These are phyloP conservation scores for Muntiacus muntjak DNA, from an alignment of 2,113 vertebrate species.

Conservation along the genomic window DNA sequence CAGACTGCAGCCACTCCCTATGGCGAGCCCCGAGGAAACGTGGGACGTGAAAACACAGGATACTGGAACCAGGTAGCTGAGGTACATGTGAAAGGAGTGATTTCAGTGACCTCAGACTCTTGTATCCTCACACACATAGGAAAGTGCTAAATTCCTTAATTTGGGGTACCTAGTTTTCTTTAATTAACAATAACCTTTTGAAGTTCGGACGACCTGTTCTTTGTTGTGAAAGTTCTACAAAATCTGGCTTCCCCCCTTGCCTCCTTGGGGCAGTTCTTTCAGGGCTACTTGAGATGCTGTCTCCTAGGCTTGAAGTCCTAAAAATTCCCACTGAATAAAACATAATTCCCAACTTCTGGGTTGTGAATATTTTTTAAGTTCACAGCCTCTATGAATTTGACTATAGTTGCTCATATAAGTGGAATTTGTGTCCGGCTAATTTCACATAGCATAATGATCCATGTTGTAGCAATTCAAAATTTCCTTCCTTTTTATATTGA, in stretches of 20 bases:
- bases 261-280: background rate
- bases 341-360: background rate
- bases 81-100: background rate
- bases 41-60: background rate
- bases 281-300: background rate
- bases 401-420: background rate
- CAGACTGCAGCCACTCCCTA: background rate
- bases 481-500: background rate
- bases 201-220: background rate
- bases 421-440: background rate
- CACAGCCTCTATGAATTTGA: background rate
- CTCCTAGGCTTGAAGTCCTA: background rate
- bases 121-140: background rate
- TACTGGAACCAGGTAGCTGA: accelerated
- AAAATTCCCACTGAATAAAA: background rate
- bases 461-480: background rate
- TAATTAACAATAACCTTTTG: background rate
- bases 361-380: background rate
- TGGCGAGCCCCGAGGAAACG: accelerated
- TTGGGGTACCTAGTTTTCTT: background rate
- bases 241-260: background rate
- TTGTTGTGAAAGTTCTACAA: background rate
- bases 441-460: background rate
- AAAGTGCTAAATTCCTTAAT: background rate
- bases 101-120: background rate